A percentile compares a stretch with the other conserved stretches of the same genome.
Evolutionary conservation across 2,797 vertebrate species (phyloP).

Genomic region (Paramormyrops hopkinsi): DNA sequence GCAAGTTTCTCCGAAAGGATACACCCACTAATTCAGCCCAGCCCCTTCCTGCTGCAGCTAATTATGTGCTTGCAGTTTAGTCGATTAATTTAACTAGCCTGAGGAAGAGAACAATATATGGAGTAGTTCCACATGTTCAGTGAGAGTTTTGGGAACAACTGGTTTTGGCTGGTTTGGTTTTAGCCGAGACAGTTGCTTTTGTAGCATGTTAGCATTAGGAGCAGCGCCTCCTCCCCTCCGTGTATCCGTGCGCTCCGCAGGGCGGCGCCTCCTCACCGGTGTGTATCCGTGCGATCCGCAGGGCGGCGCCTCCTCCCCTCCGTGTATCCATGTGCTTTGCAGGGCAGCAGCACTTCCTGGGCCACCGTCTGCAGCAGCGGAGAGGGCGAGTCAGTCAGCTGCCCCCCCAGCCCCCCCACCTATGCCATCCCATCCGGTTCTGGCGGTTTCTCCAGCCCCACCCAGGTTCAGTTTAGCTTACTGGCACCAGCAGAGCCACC

Average conservation of each 20-base stretch:
- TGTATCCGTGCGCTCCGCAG: no score
- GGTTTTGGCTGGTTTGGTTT: background rate
- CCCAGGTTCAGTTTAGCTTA: slow-evolving; percentile 50
- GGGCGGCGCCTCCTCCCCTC: background rate
- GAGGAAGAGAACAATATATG: background rate
- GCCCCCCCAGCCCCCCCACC: background rate
- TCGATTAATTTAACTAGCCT: background rate
- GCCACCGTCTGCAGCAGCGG: slow-evolving; percentile 45
- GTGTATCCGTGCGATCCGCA: no score
- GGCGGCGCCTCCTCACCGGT: no score
- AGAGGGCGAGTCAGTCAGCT: slow-evolving; percentile 52
- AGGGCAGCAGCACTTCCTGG: slow-evolving; percentile 61
- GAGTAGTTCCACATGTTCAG: background rate
- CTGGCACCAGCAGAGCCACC: background rate
- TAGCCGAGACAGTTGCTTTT: slow-evolving; percentile 15
- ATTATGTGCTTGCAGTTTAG: background rate
- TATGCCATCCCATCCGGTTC: slow-evolving; percentile 32
- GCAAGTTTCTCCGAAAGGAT: background rate
- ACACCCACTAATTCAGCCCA: background rate
- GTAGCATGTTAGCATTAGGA: slow-evolving; percentile 25
- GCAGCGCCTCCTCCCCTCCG: background rate
- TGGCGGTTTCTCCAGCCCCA: slow-evolving; percentile 42
- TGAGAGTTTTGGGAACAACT: background rate
- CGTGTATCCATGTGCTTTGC: background rate
- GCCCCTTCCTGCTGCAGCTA: background rate